phyloP scores from a whole-genome alignment of 2,797 vertebrate species.

The Sarcoramphus papa region DNA sequence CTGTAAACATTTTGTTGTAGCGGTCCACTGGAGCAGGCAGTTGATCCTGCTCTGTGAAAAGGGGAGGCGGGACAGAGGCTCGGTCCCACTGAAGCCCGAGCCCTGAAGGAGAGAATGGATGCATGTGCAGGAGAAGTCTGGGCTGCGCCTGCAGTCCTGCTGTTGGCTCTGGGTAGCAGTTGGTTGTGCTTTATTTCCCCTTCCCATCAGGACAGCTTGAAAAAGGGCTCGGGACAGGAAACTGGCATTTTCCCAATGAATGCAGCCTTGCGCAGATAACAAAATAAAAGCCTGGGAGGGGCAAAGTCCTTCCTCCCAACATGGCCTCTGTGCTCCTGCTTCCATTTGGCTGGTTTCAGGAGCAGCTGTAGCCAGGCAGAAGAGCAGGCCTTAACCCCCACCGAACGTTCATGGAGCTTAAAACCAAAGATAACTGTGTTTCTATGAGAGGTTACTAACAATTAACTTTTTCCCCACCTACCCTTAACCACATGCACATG shows the following conservation, averaged over 20 bases:
- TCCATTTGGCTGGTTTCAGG: neutral
- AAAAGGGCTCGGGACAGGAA: neutral
- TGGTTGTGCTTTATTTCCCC: neutral
- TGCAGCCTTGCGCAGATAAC: neutral
- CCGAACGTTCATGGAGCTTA: neutral
- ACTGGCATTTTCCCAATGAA: neutral
- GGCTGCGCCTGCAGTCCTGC: neutral
- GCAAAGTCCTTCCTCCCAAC: neutral
- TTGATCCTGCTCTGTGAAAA: neutral
- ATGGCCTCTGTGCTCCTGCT: neutral
- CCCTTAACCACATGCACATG: neutral
- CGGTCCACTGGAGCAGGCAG: neutral
- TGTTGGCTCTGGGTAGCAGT: neutral
- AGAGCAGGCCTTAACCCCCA: neutral
- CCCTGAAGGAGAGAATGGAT: neutral
- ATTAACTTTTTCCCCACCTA: neutral
- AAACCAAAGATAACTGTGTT: neutral
- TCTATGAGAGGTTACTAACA: neutral
- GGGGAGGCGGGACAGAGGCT: neutral
- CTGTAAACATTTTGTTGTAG: conserved; percentile 36
- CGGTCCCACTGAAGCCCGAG: neutral
- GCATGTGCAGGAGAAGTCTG: neutral
- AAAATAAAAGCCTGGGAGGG: neutral
- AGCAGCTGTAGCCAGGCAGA: neutral
- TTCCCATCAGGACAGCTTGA: neutral